phyloP scores from a whole-genome alignment of 2,113 vertebrate genomes.

The rabbit (Oryctolagus cuniculus) region DNA sequence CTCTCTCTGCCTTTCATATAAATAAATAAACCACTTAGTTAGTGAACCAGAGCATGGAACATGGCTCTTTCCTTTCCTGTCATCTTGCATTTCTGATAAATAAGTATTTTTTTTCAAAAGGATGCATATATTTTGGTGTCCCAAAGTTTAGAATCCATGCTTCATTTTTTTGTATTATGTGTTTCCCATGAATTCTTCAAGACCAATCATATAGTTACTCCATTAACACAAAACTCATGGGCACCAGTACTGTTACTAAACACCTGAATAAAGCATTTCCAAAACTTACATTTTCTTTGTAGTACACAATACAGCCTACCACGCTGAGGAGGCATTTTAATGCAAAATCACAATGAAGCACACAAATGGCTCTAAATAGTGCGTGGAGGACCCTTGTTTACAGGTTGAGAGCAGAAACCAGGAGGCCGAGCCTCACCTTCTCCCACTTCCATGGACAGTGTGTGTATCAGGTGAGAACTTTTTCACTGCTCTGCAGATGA shows the following conservation, averaged over 20 bases:
- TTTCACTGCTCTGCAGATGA: neutral
- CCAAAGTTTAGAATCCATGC: too few species aligned
- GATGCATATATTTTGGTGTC: too few species aligned
- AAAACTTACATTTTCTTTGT: too few species aligned
- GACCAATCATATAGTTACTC: neutral
- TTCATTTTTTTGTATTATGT: too few species aligned
- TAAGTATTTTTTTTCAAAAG: too few species aligned
- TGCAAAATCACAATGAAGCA: neutral
- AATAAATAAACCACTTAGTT: too few species aligned
- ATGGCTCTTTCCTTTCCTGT: too few species aligned
- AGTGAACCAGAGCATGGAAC: too few species aligned
- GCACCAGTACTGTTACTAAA: neutral
- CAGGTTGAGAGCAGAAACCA: neutral
- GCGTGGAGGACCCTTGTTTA: neutral
- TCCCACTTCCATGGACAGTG: neutral
- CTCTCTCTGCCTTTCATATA: too few species aligned
- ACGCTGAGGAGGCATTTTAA: neutral
- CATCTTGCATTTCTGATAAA: too few species aligned
- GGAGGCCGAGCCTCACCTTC: neutral
- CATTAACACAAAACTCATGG: neutral
- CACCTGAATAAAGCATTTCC: neutral
- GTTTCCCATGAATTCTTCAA: neutral
- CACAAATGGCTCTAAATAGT: neutral
- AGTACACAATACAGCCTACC: neutral
- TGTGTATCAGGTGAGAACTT: neutral